These are phyloP conservation scores for Harlomillsia oculata DNA, from an alignment of 1,140 invertebrate genomes.

Conservation along the genomic window DNA sequence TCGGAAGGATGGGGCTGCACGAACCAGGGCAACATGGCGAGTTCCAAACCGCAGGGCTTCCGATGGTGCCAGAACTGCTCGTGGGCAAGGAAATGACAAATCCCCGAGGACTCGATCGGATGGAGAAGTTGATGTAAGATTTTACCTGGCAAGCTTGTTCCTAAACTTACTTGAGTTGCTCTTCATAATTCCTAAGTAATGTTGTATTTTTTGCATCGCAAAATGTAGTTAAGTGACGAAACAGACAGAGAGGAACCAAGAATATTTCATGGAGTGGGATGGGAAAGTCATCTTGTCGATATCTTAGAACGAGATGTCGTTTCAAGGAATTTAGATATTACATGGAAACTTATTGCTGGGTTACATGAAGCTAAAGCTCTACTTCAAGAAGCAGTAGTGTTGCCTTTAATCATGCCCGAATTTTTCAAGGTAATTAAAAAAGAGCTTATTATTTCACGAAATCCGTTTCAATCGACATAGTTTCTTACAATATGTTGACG, in stretches of 20 bases:
- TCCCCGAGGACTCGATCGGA: conserved; percentile 28
- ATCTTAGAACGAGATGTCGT: conserved; percentile 58
- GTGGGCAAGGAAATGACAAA: conserved; percentile 10
- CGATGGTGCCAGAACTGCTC: conserved; percentile 18
- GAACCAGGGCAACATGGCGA: conserved; percentile 31
- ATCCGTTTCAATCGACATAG: too few relatives aligned
- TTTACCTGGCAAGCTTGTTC: neutral
- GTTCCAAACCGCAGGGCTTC: conserved; percentile 30
- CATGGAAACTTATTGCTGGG: conserved; percentile 55
- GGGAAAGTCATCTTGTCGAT: conserved; percentile 69
- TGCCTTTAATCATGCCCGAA: conserved; percentile 58
- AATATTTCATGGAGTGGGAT: conserved; percentile 61
- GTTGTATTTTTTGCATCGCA: neutral
- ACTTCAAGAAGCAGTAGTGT: conserved; percentile 59
- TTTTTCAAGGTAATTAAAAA: conserved; percentile 49
- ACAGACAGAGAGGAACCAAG: conserved; percentile 48
- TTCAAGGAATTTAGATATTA: conserved; percentile 51
- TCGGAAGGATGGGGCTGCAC: conserved; percentile 3
- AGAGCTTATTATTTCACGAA: neutral
- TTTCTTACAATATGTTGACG: neutral
- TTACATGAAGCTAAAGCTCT: conserved; percentile 56
- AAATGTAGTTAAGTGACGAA: conserved; percentile 33
- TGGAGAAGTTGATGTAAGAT: conserved; percentile 34
- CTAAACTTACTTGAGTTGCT: neutral
- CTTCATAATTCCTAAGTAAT: conserved; percentile 1